A percentile compares a stretch with the other conserved stretches of the same genome.
These are phyloP conservation scores for Montipora cactus DNA, from an alignment of 64 coral and sea anemone species.

Conservation along the genomic window DNA sequence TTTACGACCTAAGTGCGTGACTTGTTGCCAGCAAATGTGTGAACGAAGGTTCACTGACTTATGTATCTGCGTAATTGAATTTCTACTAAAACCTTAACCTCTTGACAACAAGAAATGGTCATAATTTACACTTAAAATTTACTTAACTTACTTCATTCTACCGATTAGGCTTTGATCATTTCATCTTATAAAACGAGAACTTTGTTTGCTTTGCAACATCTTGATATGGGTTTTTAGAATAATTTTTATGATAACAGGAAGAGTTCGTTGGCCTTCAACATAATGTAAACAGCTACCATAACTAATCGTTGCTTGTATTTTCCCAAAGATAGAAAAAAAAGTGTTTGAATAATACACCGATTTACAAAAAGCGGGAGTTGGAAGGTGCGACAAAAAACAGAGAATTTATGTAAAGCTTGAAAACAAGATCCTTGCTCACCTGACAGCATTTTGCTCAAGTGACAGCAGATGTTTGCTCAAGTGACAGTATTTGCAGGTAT, in stretches of 20 bases:
- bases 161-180: background rate
- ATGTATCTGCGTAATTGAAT: background rate
- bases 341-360: too few relatives aligned
- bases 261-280: too few relatives aligned
- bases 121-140: conserved; percentile 14
- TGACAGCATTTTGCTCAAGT: too few relatives aligned
- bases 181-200: background rate
- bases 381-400: too few relatives aligned
- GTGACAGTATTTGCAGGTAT: background rate
- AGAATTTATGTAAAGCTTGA: too few relatives aligned
- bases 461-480: too few relatives aligned
- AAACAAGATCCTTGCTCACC: too few relatives aligned
- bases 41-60: conserved; percentile 2
- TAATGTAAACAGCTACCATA: too few relatives aligned
- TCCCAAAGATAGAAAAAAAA: too few relatives aligned
- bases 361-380: too few relatives aligned
- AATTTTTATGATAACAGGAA: too few relatives aligned
- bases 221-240: background rate
- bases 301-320: too few relatives aligned
- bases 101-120: background rate
- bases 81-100: background rate
- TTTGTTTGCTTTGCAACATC: background rate
- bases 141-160: background rate
- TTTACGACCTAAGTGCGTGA: background rate
- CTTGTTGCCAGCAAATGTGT: conserved; percentile 5